A percentile compares a stretch with the other conserved stretches of the same genome.
Evolutionary conservation across 2,113 vertebrate species (phyloP).

Genomic region (Notarius quadriscutis): DNA sequence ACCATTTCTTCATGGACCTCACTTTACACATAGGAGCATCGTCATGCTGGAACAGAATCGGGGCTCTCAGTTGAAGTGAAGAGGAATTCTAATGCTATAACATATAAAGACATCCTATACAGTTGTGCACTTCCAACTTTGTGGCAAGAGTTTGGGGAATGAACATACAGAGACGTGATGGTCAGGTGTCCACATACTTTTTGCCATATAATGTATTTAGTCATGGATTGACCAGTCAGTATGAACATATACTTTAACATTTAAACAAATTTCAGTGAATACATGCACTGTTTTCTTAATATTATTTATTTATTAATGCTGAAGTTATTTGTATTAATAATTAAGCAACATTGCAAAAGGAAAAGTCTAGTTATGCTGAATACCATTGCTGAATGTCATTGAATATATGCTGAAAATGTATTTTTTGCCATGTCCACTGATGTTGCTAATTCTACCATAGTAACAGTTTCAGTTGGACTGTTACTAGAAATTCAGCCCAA

Average conservation of each 20-base stretch:
- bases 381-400: too few relatives aligned
- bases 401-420: too few relatives aligned
- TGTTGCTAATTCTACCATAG: too few relatives aligned
- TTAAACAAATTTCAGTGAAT: not conserved
- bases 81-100: too few relatives aligned
- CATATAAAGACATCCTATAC: too few relatives aligned
- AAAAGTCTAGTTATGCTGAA: too few relatives aligned
- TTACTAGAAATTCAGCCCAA: too few relatives aligned
- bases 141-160: not conserved
- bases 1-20: too few relatives aligned
- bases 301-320: not conserved
- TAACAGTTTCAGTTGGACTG: not conserved
- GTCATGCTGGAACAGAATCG: too few relatives aligned
- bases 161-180: not conserved
- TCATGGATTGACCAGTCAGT: not conserved
- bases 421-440: too few relatives aligned
- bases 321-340: not conserved
- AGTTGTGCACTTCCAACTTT: not conserved
- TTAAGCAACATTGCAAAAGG: not conserved
- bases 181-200: not conserved
- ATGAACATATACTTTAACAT: not conserved
- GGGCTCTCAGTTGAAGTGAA: too few relatives aligned
- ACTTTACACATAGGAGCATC: too few relatives aligned
- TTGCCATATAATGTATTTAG: not conserved
- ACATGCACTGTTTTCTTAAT: not conserved